These are phyloP conservation scores for Lontra canadensis DNA, from an alignment of 2,113 vertebrate species.

Conservation along the genomic window DNA sequence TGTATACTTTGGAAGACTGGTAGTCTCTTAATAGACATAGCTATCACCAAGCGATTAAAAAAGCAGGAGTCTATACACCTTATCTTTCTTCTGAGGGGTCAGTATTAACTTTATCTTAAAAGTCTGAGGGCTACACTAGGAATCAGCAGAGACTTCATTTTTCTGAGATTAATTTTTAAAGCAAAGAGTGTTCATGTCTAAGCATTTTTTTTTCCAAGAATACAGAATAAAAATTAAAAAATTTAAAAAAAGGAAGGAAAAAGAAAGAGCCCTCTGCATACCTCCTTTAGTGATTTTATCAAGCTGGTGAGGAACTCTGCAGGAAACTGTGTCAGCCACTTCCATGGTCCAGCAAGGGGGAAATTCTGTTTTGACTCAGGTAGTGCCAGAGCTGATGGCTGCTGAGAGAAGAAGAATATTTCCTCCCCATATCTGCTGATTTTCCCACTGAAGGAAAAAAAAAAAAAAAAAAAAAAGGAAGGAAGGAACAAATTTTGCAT, in stretches of 20 bases:
- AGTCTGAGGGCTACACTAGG: neutral
- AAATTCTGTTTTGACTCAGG: neutral
- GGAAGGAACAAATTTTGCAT: neutral
- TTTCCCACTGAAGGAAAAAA: slow-evolving; percentile 15
- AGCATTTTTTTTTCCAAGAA: slow-evolving; percentile 32
- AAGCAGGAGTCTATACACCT: neutral
- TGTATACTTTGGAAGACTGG: neutral
- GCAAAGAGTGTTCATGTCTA: neutral
- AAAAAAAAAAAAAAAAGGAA: no score
- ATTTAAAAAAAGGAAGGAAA: neutral
- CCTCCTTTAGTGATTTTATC: neutral
- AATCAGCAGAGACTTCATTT: slow-evolving; percentile 17
- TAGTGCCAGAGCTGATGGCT: neutral
- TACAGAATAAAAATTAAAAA: neutral
- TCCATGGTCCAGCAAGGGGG: neutral
- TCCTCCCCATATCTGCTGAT: neutral
- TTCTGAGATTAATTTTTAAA: neutral
- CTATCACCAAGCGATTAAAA: neutral
- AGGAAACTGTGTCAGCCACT: neutral
- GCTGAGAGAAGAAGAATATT: neutral
- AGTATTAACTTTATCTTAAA: neutral
- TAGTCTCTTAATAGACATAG: neutral
- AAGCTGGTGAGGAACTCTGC: neutral
- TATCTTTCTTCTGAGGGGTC: neutral
- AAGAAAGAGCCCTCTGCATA: neutral